phyloP scores from a whole-genome alignment of 2,797 vertebrate genomes.

The Sebastes hubbsi region DNA sequence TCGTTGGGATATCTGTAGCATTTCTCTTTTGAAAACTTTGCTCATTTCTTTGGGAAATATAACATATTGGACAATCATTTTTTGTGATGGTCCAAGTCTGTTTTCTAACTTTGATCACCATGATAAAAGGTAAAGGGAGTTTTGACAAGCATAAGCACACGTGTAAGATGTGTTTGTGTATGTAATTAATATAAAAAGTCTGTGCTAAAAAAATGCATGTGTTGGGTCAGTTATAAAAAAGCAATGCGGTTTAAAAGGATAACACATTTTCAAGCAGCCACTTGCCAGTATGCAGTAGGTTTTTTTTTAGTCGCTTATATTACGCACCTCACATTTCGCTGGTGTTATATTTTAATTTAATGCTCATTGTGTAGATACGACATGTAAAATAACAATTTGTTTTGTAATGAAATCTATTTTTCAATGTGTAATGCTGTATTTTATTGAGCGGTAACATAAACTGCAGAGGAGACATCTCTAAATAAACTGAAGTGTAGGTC shows the following conservation, averaged over 20 bases:
- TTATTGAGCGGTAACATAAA: constrained; percentile 38
- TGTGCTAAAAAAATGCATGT: constrained; percentile 25
- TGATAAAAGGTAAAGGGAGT: constrained; percentile 50
- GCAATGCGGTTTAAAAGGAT: constrained; percentile 10
- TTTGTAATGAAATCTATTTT: constrained; percentile 63
- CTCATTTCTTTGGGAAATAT: constrained; percentile 21
- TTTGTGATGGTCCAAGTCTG: constrained; percentile 1
- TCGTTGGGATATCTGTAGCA: constrained; percentile 43
- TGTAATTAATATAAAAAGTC: constrained; percentile 20
- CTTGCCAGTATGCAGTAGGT: constrained; percentile 37
- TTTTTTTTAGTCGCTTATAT: constrained; percentile 43
- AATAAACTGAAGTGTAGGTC: background rate
- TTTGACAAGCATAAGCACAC: constrained; percentile 34
- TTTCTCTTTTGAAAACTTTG: constrained; percentile 12
- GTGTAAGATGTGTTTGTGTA: constrained; percentile 41
- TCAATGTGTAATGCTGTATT: constrained; percentile 48
- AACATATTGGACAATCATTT: constrained; percentile 55
- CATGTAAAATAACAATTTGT: constrained; percentile 62
- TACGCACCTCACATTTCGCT: constrained; percentile 49
- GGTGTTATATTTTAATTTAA: constrained; percentile 66
- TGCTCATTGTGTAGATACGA: constrained; percentile 66
- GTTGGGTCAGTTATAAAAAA: constrained; percentile 26
- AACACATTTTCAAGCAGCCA: constrained; percentile 10
- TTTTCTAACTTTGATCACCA: constrained; percentile 28
- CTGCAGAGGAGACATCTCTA: constrained; percentile 10